phyloP scores from a whole-genome alignment of 2,888 invertebrate genomes.

The Mayetiola destructor region DNA sequence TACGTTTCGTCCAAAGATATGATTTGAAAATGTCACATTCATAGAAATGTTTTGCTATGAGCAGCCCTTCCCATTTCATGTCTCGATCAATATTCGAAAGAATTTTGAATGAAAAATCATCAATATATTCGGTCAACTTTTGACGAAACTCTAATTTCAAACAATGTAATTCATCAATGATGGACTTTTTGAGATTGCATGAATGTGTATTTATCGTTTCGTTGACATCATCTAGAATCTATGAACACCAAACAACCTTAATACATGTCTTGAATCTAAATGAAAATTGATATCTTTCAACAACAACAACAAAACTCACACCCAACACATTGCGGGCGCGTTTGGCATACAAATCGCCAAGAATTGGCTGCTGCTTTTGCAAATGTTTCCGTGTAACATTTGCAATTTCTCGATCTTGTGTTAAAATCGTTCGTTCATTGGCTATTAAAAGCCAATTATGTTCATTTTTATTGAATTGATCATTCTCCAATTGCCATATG shows the following conservation, averaged over 20 bases:
- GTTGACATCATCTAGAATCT: slow-evolving; percentile 33
- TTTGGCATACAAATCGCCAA: slow-evolving; percentile 32
- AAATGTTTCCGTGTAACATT: slow-evolving; percentile 29
- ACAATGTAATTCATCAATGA: slow-evolving; percentile 26
- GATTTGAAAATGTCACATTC: slow-evolving; percentile 31
- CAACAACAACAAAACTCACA: slow-evolving; percentile 21
- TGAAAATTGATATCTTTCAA: not conserved
- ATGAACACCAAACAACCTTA: not conserved
- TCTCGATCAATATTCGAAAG: slow-evolving; percentile 34
- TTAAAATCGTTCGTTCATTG: slow-evolving; percentile 32
- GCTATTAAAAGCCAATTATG: slow-evolving; percentile 33
- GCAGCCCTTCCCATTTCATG: slow-evolving; percentile 33
- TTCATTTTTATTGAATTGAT: slow-evolving; percentile 24
- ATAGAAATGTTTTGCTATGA: slow-evolving; percentile 30
- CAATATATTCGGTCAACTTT: slow-evolving; percentile 28
- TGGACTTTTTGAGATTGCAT: slow-evolving; percentile 22
- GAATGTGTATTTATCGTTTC: slow-evolving; percentile 25
- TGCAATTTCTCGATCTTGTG: slow-evolving; percentile 29
- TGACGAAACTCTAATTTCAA: slow-evolving; percentile 31
- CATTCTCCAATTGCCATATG: slow-evolving; percentile 30
- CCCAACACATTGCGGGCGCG: slow-evolving; percentile 31
- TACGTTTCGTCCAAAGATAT: slow-evolving; percentile 31
- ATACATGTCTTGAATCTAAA: not conserved
- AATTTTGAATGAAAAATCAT: slow-evolving; percentile 33
- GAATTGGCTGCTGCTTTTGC: slow-evolving; percentile 28